Base-by-base conservation (phyloP, 2,113 vertebrate species). In the Crotalus horridus region DNA sequence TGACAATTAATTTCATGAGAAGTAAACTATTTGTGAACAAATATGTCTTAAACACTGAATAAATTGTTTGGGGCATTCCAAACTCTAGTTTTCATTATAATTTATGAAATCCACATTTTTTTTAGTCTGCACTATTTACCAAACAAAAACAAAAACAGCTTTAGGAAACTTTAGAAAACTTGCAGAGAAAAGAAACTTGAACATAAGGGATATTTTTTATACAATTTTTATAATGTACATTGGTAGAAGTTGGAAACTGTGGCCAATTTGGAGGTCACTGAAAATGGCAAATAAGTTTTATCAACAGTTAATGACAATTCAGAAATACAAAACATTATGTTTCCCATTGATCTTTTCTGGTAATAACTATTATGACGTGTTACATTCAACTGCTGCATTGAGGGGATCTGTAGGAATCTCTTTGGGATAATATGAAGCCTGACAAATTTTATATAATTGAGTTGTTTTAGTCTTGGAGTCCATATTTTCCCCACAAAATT, bases 21-120 rank as follows among this genome's bases (percentile, higher is more conserved):
- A 39, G 20, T 54, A 85, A 43, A 56, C 26, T 39, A 9, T 93
- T 96, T 92, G 93, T 93, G 94, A 94, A 92, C 88, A 53, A 11
- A 9, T 93, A 1, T 26, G 39, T 95, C 93, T 69, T 87, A 48
- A 89, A 74, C 23, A 53, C 85, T 4, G 94, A 85, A 13, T 0
- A 1, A 10, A 59, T 94, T 95, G 96, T 88, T 90, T 48, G n/a
- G 91, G 88, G 54, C 0, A 93, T 89, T 88, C 23, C 20, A 88
- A 0, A 51, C 69, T 81, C 7, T 0, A 91, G 94, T 95, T 94
- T 4, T 88, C 85, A 91, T 95, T 94, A 93, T 93, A 17, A 56
- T 43, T n/a, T 92, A 91, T 92, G 95, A 93, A 94, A 89, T 94
- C 17, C 26, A 90, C 53, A 3, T 86, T 54, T 4, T n/a, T 48